phyloP scores from a whole-genome alignment of 2,797 vertebrate species.

The Danio tinwini region DNA sequence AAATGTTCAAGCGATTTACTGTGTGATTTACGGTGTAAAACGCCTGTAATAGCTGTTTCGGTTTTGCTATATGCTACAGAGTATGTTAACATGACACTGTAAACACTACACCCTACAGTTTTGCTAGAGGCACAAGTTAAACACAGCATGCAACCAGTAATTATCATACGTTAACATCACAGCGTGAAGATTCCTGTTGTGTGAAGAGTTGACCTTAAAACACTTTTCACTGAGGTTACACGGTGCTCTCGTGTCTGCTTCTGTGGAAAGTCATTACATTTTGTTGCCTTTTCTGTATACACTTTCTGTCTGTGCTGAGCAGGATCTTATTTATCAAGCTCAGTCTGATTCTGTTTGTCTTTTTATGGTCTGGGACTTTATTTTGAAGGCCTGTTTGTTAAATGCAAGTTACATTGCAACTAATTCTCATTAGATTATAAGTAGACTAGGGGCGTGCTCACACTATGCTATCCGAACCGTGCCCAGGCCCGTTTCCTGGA shows the following conservation, averaged over 20 bases:
- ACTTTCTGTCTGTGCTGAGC: not conserved
- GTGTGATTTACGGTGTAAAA: too few relatives aligned
- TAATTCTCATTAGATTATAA: too few relatives aligned
- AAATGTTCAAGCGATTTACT: too few relatives aligned
- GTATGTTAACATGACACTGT: too few relatives aligned
- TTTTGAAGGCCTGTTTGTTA: too few relatives aligned
- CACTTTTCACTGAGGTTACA: not conserved
- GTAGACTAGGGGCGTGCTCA: too few relatives aligned
- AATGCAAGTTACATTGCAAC: too few relatives aligned
- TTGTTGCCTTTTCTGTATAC: not conserved
- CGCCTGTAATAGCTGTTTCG: not conserved
- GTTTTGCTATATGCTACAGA: not conserved
- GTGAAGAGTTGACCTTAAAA: not conserved
- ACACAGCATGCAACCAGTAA: not conserved
- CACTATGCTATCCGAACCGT: too few relatives aligned
- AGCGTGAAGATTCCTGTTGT: not conserved
- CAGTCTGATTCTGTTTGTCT: too few relatives aligned
- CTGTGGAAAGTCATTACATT: not conserved
- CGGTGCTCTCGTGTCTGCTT: not conserved
- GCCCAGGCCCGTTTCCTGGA: too few relatives aligned
- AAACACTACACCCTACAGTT: not conserved
- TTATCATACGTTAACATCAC: not conserved
- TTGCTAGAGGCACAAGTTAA: not conserved
- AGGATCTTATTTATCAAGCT: too few relatives aligned
- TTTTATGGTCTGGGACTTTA: too few relatives aligned